phyloP scores from a whole-genome alignment of 1,140 invertebrate genomes.

The Parasteatoda tepidariorum region DNA sequence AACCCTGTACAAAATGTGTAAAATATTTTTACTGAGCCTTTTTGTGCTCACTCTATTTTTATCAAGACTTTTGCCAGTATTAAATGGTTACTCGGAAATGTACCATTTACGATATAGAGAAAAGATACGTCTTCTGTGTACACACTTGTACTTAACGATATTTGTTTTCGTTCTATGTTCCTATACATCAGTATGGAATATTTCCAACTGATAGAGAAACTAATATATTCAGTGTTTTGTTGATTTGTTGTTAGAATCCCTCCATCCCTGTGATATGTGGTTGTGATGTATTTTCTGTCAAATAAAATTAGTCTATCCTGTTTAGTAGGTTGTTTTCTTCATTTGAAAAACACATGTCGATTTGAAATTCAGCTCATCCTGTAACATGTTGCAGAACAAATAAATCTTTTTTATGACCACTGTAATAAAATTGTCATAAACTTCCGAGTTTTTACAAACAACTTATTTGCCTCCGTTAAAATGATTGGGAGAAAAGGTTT shows the following conservation, averaged over 20 bases:
- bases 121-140: constrained; percentile 39
- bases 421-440: too few species aligned
- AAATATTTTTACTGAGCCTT: constrained; percentile 51
- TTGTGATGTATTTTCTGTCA: constrained; percentile 15
- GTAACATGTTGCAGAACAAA: too few species aligned
- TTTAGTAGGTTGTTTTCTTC: too few species aligned
- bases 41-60: constrained; percentile 24
- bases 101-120: not conserved
- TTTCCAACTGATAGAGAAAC: constrained; percentile 4
- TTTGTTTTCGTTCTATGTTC: constrained; percentile 27
- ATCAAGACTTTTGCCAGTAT: constrained; percentile 30
- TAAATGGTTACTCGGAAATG: not conserved
- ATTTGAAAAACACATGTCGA: too few species aligned
- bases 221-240: not conserved
- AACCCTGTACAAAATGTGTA: constrained; percentile 39
- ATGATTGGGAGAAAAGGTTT: too few species aligned
- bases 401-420: too few species aligned
- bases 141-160: constrained; percentile 25
- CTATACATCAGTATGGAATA: constrained; percentile 10
- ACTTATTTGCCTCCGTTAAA: too few species aligned
- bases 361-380: too few species aligned
- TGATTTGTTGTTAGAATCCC: constrained; percentile 14
- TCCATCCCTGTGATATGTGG: constrained; percentile 34
- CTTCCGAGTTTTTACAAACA: too few species aligned
- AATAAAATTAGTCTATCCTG: constrained; percentile 41